Percentiles rank a stretch among this genome's conserved stretches.
phyloP scores from a whole-genome alignment of 2,888 invertebrate genomes.

The Erpobdella octoculata region DNA sequence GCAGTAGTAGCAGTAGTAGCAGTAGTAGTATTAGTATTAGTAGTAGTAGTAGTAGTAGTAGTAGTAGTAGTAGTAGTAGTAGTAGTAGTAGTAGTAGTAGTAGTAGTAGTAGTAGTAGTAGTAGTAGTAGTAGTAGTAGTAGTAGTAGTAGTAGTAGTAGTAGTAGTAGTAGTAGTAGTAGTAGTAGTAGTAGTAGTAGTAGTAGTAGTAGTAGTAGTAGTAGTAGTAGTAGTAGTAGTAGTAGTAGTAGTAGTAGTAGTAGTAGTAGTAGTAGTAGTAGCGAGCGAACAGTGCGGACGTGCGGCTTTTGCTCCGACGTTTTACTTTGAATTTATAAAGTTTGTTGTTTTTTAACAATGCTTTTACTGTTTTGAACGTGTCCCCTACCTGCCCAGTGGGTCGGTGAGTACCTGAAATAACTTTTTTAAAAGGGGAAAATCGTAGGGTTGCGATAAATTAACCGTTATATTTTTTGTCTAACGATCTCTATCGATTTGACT shows the following conservation, averaged over 20 bases:
- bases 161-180: neutral
- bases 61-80: constrained; percentile 4
- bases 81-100: constrained; percentile 6
- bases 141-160: constrained; percentile 1
- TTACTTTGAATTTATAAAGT: no score
- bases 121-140: constrained; percentile 3
- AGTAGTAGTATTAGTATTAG: no score
- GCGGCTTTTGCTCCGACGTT: no score
- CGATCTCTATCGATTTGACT: no score
- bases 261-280: constrained; percentile 4
- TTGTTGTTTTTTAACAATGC: no score
- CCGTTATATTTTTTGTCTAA: no score
- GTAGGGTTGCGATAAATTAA: neutral
- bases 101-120: neutral
- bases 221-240: neutral
- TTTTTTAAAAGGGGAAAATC: no score
- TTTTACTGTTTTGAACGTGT: no score
- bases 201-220: neutral
- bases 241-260: neutral
- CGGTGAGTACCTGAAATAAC: no score
- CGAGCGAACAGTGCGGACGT: no score
- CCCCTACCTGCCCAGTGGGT: no score
- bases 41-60: no score
- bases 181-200: neutral
- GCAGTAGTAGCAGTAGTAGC: neutral